A percentile compares a stretch with the other conserved stretches of the same genome.
Evolutionary conservation across 2,888 invertebrate genomes (phyloP).

Genomic region (Teleogryllus oceanicus): DNA sequence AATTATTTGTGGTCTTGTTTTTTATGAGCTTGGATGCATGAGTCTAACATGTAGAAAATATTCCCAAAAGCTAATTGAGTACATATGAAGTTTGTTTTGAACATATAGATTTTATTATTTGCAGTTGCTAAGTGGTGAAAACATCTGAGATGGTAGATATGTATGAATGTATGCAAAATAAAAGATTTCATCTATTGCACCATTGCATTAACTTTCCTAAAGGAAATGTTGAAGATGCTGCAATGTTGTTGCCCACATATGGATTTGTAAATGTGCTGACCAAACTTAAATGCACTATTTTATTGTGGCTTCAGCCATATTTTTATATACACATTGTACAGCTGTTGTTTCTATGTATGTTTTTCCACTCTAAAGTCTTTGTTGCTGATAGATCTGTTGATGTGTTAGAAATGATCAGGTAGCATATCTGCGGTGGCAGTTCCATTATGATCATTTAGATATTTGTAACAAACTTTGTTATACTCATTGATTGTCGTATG

Average conservation of each 20-base stretch:
- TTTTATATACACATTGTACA: slow-evolving; percentile 3
- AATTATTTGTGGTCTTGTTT: no score
- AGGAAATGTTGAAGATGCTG: not conserved
- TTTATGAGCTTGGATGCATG: no score
- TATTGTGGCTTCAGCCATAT: not conserved
- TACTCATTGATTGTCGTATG: not conserved
- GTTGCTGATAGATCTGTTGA: slow-evolving; percentile 6
- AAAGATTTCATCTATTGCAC: not conserved
- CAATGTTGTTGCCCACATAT: not conserved
- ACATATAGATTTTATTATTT: no score
- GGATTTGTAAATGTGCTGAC: slow-evolving; percentile 18
- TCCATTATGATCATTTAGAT: slow-evolving; percentile 7
- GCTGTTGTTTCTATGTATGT: slow-evolving; percentile 5
- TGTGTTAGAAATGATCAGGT: not conserved
- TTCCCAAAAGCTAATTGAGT: no score
- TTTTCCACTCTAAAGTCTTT: not conserved
- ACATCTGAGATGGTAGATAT: not conserved
- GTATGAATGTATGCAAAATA: not conserved
- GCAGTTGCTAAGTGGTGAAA: not conserved
- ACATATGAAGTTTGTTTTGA: no score
- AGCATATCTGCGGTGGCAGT: slow-evolving; percentile 2
- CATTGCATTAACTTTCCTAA: not conserved
- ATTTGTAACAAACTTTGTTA: slow-evolving; percentile 1
- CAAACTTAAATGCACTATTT: slow-evolving; percentile 18
- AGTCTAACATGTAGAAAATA: no score